phyloP scores from a whole-genome alignment of 2,797 vertebrate genomes.

The Trematocara caparti region DNA sequence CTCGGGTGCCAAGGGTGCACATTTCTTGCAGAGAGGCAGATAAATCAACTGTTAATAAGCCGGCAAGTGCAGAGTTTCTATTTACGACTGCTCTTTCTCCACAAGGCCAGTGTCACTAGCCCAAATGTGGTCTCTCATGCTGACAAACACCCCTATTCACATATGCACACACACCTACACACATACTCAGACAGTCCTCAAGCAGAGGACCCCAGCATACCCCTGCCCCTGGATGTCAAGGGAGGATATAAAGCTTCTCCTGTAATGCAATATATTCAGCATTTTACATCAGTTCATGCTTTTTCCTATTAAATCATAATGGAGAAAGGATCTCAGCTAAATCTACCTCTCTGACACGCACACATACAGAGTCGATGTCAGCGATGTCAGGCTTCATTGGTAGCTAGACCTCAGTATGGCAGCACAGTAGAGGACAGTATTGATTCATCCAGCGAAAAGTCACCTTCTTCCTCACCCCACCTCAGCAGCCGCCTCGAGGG shows the following conservation, averaged over 20 bases:
- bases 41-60: constrained; percentile 77
- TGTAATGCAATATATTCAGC: constrained; percentile 42
- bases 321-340: constrained; percentile 37
- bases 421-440: constrained; percentile 39
- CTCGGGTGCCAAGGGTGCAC: constrained; percentile 62
- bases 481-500: constrained; percentile 30
- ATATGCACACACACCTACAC: not conserved
- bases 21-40: constrained; percentile 53
- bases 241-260: not conserved
- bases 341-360: constrained; percentile 23
- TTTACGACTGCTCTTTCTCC: constrained; percentile 60
- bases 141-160: not conserved
- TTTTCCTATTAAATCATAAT: constrained; percentile 62
- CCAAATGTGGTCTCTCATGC: constrained; percentile 14
- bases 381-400: constrained; percentile 17
- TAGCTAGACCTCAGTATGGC: constrained; percentile 11
- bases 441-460: constrained; percentile 69
- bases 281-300: constrained; percentile 49
- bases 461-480: constrained; percentile 58
- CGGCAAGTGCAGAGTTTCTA: constrained; percentile 44
- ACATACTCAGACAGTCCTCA: constrained; percentile 15
- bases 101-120: constrained; percentile 63
- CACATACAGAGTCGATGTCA: constrained; percentile 9
- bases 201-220: constrained; percentile 37
- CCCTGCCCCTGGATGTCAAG: constrained; percentile 24